These are phyloP conservation scores for Cygnus buccinator DNA, from an alignment of 2,113 vertebrate species.

Conservation along the genomic window DNA sequence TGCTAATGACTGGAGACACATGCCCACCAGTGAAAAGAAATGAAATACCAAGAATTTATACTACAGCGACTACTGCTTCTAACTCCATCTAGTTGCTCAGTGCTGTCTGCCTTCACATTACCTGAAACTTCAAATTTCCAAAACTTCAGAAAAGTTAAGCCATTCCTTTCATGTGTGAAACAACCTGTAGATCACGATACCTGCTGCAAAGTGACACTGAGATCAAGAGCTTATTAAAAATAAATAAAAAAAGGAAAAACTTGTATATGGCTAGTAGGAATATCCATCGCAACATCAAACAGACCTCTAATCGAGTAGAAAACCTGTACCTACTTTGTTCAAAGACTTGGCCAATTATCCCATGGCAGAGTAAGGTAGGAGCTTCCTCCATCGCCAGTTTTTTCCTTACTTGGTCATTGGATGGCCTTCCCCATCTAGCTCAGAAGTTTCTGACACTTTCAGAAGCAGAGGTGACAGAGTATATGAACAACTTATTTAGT, in stretches of 20 bases:
- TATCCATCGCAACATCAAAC: not conserved
- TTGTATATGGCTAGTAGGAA: not conserved
- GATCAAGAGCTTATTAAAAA: not conserved
- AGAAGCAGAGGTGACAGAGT: not conserved
- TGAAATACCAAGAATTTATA: not conserved
- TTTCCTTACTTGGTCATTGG: not conserved
- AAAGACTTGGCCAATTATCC: not conserved
- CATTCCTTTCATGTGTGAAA: not conserved
- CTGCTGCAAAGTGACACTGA: not conserved
- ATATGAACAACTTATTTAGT: not conserved
- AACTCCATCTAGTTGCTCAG: not conserved
- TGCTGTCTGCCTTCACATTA: not conserved
- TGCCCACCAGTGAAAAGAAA: not conserved
- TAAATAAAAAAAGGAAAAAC: not conserved
- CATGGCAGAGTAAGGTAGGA: not conserved
- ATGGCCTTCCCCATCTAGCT: not conserved
- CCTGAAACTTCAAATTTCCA: not conserved
- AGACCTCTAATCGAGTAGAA: not conserved
- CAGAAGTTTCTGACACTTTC: not conserved
- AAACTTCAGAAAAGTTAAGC: not conserved
- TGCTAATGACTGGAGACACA: not conserved
- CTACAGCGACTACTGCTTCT: not conserved
- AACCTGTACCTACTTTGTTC: not conserved
- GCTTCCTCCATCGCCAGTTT: not conserved
- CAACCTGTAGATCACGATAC: not conserved